A percentile compares a stretch with the other conserved stretches of the same genome.
Evolutionary conservation across 1,140 invertebrate genomes (phyloP).

Genomic region (Brachionus sp.): DNA sequence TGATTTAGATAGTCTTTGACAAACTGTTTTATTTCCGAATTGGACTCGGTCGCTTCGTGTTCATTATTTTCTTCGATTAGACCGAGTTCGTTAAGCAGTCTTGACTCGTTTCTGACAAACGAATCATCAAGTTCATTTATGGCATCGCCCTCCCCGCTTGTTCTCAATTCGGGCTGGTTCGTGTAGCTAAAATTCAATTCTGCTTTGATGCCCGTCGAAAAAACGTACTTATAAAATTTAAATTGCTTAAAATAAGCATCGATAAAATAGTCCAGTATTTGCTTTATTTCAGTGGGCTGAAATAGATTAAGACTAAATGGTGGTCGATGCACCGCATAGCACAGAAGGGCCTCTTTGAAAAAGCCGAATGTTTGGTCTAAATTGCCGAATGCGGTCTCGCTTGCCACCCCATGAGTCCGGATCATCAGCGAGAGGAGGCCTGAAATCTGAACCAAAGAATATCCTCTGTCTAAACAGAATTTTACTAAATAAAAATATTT

Average conservation of each 20-base stretch:
- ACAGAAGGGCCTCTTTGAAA: neutral
- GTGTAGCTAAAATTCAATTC: constrained; percentile 27
- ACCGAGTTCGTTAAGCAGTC: neutral
- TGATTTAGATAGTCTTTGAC: constrained; percentile 10
- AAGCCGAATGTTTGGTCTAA: constrained; percentile 11
- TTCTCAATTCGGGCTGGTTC: neutral
- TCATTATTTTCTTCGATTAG: neutral
- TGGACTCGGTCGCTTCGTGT: neutral
- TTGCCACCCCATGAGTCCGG: neutral
- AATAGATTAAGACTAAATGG: constrained; percentile 36
- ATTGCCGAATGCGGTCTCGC: constrained; percentile 40
- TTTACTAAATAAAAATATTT: constrained; percentile 33
- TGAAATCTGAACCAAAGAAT: neutral
- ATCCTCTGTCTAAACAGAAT: neutral
- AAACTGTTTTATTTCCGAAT: neutral
- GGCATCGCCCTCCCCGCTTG: neutral
- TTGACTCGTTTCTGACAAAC: neutral
- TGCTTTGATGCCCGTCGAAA: neutral
- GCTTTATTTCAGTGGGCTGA: neutral
- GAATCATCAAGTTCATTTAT: neutral
- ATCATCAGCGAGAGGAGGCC: neutral
- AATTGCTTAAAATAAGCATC: constrained; percentile 38
- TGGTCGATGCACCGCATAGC: constrained; percentile 10
- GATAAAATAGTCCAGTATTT: constrained; percentile 8
- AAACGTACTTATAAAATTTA: constrained; percentile 38